phyloP scores from a whole-genome alignment of 1,140 invertebrate genomes.

The Colletes latitarsis region DNA sequence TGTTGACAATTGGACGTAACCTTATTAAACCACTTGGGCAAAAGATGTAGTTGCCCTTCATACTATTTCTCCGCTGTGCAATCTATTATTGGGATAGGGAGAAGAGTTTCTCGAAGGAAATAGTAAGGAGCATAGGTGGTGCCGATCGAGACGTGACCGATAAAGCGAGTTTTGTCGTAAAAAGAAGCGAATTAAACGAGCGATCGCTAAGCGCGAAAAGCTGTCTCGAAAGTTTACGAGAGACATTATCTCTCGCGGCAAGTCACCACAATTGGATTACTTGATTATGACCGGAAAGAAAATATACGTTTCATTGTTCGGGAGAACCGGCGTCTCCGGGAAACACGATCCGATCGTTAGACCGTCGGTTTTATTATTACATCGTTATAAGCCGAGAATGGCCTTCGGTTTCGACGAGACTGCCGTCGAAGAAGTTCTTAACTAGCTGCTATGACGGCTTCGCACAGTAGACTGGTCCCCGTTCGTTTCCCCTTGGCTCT shows the following conservation, averaged over 20 bases:
- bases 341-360: constrained; percentile 67
- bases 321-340: constrained; percentile 59
- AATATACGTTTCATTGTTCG: constrained; percentile 65
- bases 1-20: too few relatives aligned
- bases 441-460: constrained; percentile 53
- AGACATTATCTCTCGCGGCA: constrained; percentile 45
- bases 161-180: constrained; percentile 30
- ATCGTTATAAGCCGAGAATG: constrained; percentile 66
- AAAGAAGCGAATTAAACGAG: constrained; percentile 30
- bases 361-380: constrained; percentile 65
- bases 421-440: constrained; percentile 62
- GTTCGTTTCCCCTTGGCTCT: not conserved
- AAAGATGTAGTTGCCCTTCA: too few relatives aligned
- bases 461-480: not conserved
- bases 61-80: too few relatives aligned
- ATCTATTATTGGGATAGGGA: too few relatives aligned
- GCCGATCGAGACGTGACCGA: not conserved
- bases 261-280: constrained; percentile 54
- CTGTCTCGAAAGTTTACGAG: constrained; percentile 58
- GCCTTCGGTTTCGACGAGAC: constrained; percentile 53
- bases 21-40: too few relatives aligned
- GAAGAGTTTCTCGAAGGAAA: not conserved
- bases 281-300: constrained; percentile 65
- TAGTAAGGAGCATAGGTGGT: not conserved
- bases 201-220: constrained; percentile 53